Evolutionary conservation across 1,140 invertebrate genomes (phyloP), one percentile per base, ranked within the genome.

Genomic region (Papilio helenus): DNA sequence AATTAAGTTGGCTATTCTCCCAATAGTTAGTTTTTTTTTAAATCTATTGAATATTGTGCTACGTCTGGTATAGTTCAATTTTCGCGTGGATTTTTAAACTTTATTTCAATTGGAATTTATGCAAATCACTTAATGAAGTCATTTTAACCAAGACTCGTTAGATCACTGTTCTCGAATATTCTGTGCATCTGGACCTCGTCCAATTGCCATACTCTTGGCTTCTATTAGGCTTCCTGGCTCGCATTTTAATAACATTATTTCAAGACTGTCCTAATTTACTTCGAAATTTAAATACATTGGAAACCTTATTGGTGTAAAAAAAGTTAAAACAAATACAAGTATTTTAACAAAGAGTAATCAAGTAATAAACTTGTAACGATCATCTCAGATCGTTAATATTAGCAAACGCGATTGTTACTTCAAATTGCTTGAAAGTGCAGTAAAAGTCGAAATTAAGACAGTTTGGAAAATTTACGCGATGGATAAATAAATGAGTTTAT

Each of bases 111-210:
- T 68, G 0, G 26, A 34, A 68, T 68, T 68, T 68, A 68, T 29
- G 12, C 61, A 68, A 68, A 68, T 68, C 16, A 68, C 26, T 34
- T 68, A 29, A 29, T 29, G 23, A 68, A 68, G 44, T 51, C 20
- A 74, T 29, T 74, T 23, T 29, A 74, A 74, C 46, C 46, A 49
- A 73, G 72, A 49, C 29, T 74, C 20, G 20, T 23, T 51, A 23
- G 72, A 46, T 73, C 72, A 46, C 49, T 44, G 72, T 46, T 74
- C 44, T 44, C 26, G 46, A 74, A 26, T 74, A 58, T 76, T 76
- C 51, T 58, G 51, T 58, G 23, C 51, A 58, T 61, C 74, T 76
- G 74, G 74, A 76, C 74, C 18, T 29, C 74, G 51, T 76, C 74
- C 74, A 76, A 76, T 55, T 76, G 74, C 74, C 74, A 34, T 55